Evolutionary conservation across 2,113 vertebrate species (phyloP).

Genomic region (Penelope pileata): DNA sequence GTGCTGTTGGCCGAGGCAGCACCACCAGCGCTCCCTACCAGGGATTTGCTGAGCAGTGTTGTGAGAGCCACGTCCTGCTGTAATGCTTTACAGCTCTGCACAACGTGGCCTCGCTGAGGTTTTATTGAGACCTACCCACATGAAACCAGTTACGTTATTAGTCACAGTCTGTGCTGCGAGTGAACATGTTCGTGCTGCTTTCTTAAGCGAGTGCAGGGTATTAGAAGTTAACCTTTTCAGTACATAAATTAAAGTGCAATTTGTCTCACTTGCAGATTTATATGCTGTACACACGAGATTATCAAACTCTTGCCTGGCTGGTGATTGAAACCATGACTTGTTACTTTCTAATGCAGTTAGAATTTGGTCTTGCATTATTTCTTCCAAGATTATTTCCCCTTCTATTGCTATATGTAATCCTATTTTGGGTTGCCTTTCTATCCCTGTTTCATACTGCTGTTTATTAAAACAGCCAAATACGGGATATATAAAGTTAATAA

Average conservation of each 20-base stretch:
- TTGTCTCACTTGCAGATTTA: neutral
- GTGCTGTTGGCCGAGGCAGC: neutral
- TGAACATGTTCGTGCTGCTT: neutral
- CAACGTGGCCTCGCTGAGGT: neutral
- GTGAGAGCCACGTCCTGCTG: neutral
- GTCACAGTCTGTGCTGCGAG: neutral
- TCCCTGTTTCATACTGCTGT: neutral
- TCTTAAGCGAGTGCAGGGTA: neutral
- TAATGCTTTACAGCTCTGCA: neutral
- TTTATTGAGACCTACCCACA: neutral
- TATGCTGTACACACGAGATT: neutral
- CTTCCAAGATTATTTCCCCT: conserved; percentile 9
- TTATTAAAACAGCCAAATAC: neutral
- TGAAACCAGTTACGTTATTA: neutral
- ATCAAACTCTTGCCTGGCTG: neutral
- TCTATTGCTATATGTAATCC: neutral
- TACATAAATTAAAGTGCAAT: neutral
- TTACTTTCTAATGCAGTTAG: neutral
- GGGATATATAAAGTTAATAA: neutral
- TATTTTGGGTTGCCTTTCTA: neutral
- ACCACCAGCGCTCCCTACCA: neutral
- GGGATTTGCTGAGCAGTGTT: fast-evolving
- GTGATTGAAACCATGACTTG: neutral
- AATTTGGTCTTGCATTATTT: neutral
- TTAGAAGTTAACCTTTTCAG: neutral